Percentiles rank a stretch among this genome's conserved stretches.
These are phyloP conservation scores for Aplysia californica DNA, from an alignment of 1,140 invertebrate genomes.

Conservation along the genomic window DNA sequence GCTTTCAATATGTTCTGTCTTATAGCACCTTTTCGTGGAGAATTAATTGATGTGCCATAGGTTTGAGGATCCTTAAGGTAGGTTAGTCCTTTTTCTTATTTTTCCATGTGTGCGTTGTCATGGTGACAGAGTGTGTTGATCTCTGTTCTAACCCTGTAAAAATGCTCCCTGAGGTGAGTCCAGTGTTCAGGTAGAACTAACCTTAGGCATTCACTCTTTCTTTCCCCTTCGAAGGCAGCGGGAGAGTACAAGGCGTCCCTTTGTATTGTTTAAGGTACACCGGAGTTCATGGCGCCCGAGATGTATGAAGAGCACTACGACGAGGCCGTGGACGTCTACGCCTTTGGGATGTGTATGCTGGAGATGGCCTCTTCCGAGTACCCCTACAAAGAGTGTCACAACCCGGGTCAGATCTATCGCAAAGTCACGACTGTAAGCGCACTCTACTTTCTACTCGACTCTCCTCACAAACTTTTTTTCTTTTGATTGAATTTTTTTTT, in stretches of 20 bases:
- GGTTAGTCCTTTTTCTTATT: conserved; percentile 5
- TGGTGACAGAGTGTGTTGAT: too few species aligned
- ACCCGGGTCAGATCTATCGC: conserved; percentile 99
- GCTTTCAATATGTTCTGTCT: conserved; percentile 3
- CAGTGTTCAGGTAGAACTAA: conserved; percentile 14
- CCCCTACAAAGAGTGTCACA: conserved; percentile 97
- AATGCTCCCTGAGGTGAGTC: too few species aligned
- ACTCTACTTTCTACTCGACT: background rate
- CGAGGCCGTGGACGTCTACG: conserved; percentile 99
- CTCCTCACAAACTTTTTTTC: background rate
- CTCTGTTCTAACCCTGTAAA: too few species aligned
- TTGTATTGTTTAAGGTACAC: conserved; percentile 78
- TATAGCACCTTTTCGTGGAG: conserved; percentile 10
- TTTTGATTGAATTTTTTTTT: too few species aligned
- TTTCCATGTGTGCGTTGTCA: too few species aligned
- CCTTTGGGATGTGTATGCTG: conserved; percentile 99
- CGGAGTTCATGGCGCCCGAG: conserved; percentile 99
- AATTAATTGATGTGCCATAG: background rate
- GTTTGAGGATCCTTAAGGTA: conserved; percentile 12
- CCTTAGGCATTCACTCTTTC: conserved; percentile 27
- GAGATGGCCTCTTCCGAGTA: conserved; percentile 99
- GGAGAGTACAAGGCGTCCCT: conserved; percentile 36
- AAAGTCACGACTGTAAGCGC: conserved; percentile 91
- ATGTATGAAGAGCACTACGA: conserved; percentile 99
- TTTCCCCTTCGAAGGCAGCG: conserved; percentile 27